Evolutionary conservation across 2,888 invertebrate species (phyloP), one percentile per base, ranked within the genome.

Genomic region (Neria commutata): DNA sequence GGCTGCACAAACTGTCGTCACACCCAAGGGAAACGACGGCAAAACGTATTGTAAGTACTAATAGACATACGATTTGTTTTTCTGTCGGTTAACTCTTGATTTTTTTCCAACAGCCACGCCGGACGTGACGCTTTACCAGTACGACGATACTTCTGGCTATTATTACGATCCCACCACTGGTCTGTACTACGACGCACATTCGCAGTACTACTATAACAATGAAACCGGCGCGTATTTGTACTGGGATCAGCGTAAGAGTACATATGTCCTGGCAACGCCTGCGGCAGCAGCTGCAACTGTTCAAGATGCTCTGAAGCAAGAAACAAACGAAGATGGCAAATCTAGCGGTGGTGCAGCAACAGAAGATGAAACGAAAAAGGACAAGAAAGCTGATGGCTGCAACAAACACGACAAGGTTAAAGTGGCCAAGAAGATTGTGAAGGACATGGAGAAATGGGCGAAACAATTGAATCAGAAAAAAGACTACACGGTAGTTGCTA

Each of bases 401-500:
- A 62, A 66, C 47, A 93, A 93, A 70, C 92, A 92, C 61, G 96
- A 96, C 71, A 96, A 97, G 83, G 96, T 95, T 0, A 97, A 97
- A 83, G 95, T 95, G 11, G 98, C 98, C 4, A 97, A 98, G 79
- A 95, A 96, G 81, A 97, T 98, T 68, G 97, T 97, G 0, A 98
- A 98, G 83, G 90, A 87, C 67, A 87, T 87, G 87, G 87, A 87
- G 64, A 81, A 87, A 56, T 99, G 99, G 99, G 99, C 98, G 0
- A 94, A 98, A 72, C 94, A 94, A 11, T 83, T 98, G 65, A 98
- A 98, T 79, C 97, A 98, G 79, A 95, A 95, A 83, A 98, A 98
- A 79, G 94, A 95, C 81, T 79, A 80, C 67, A 76, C 75, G 1
- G 75, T 73, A 2, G 74, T 78, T 25, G 79, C 81, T 16, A 72